phyloP scores from a whole-genome alignment of 2,113 vertebrate species.

The Ceuthmochares aereus region DNA sequence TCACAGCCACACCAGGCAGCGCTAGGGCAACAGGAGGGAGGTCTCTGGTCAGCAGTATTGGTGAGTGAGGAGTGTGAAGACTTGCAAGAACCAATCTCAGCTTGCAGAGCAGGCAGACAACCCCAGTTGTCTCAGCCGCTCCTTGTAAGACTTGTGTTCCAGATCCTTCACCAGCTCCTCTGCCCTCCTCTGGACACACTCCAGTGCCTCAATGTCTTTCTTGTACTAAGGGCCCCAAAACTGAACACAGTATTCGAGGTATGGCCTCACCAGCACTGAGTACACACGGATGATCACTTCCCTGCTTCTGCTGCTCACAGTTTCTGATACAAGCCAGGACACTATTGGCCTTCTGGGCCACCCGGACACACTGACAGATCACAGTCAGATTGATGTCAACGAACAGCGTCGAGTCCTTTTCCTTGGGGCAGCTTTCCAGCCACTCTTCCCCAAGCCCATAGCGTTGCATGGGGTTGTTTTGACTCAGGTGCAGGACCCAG shows the following conservation, averaged over 20 bases:
- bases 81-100: background rate
- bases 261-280: background rate
- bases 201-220: too few species aligned
- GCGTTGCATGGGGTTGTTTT: background rate
- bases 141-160: too few species aligned
- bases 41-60: fast-evolving
- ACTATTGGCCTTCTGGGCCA: background rate
- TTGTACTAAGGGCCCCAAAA: too few species aligned
- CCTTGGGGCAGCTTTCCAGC: background rate
- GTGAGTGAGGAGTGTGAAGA: background rate
- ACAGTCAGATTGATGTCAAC: background rate
- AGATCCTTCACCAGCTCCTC: too few species aligned
- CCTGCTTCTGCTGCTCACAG: background rate
- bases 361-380: background rate
- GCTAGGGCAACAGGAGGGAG: background rate
- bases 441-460: background rate
- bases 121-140: too few species aligned
- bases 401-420: background rate
- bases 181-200: too few species aligned
- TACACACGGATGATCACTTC: background rate
- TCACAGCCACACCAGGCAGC: background rate
- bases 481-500: background rate
- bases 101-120: background rate
- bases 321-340: background rate
- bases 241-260: too few species aligned